These are phyloP conservation scores for Chondrosia reniformis DNA, from an alignment of 37 sponge, comb jelly and placozoan species.

Conservation along the genomic window DNA sequence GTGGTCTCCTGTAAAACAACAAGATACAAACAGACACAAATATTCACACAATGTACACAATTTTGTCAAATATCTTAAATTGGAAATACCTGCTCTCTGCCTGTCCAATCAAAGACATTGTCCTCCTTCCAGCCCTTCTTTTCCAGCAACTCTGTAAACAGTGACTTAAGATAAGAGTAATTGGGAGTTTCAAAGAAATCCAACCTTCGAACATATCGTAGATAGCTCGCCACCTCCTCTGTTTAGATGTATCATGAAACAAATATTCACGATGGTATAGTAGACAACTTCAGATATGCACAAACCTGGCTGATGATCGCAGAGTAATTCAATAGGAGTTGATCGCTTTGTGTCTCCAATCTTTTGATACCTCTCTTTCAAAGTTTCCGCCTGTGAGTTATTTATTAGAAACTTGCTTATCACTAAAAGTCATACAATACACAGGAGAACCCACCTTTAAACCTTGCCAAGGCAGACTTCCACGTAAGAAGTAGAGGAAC, in stretches of 20 bases:
- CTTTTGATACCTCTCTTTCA: conserved; percentile 98
- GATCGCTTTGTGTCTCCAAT: conserved; percentile 98
- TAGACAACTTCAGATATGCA: not conserved
- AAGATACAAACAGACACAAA: conserved; percentile 2
- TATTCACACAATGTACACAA: not conserved
- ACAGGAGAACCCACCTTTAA: conserved; percentile 61
- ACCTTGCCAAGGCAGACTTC: conserved; percentile 98
- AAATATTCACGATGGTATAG: not conserved
- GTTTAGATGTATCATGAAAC: conserved; percentile 8
- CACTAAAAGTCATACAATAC: not conserved
- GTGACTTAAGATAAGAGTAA: conserved; percentile 85
- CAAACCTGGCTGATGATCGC: conserved; percentile 89
- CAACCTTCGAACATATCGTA: conserved; percentile 91
- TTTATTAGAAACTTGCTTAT: not conserved
- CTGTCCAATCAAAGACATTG: conserved; percentile 96
- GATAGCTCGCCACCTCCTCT: conserved; percentile 94
- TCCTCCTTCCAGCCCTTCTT: conserved; percentile 82
- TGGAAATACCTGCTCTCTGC: conserved; percentile 87
- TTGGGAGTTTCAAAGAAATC: conserved; percentile 98
- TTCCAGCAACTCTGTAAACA: conserved; percentile 88
- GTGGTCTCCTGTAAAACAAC: not conserved
- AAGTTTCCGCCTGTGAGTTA: conserved; percentile 83
- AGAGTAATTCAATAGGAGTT: conserved; percentile 96
- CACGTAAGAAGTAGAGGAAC: conserved; percentile 99
- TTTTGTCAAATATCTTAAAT: not conserved